phyloP scores from a whole-genome alignment of 2,113 vertebrate species.

The Sinocyclocheilus grahami region DNA sequence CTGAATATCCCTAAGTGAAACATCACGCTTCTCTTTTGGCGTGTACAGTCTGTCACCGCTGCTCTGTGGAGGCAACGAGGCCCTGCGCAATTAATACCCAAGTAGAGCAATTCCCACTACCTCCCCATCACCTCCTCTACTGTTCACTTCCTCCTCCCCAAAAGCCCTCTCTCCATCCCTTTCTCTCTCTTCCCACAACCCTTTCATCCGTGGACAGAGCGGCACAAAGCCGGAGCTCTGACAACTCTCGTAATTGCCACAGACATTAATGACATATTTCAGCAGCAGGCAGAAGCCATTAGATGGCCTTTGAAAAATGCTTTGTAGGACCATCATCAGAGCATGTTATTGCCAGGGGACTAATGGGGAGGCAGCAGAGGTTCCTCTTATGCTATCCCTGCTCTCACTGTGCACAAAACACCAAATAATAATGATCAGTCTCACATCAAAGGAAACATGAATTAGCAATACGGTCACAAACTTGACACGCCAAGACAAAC shows the following conservation, averaged over 20 bases:
- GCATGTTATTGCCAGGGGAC: constrained; percentile 50
- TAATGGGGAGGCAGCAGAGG: constrained; percentile 59
- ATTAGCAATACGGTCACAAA: constrained; percentile 32
- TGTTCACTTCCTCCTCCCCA: background rate
- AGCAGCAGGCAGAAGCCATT: constrained; percentile 62
- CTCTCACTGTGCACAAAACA: constrained; percentile 41
- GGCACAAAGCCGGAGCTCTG: constrained; percentile 52
- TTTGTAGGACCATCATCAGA: constrained; percentile 58
- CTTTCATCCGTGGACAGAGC: constrained; percentile 52
- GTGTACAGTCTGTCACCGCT: background rate
- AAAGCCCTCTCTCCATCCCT: background rate
- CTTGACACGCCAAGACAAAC: background rate
- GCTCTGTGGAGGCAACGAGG: background rate
- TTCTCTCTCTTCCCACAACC: background rate
- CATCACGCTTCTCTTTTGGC: background rate
- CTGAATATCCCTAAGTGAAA: background rate
- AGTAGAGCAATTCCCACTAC: background rate
- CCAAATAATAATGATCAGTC: constrained; percentile 38
- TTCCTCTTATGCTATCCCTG: constrained; percentile 46
- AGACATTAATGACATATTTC: constrained; percentile 63
- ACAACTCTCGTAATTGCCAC: constrained; percentile 59
- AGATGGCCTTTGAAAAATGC: constrained; percentile 62
- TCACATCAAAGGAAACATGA: constrained; percentile 40
- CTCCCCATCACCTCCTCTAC: background rate
- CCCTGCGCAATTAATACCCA: constrained; percentile 17